Evolutionary conservation across 2,888 invertebrate genomes (phyloP).

Genomic region (Hirtodrosophila duncani): DNA sequence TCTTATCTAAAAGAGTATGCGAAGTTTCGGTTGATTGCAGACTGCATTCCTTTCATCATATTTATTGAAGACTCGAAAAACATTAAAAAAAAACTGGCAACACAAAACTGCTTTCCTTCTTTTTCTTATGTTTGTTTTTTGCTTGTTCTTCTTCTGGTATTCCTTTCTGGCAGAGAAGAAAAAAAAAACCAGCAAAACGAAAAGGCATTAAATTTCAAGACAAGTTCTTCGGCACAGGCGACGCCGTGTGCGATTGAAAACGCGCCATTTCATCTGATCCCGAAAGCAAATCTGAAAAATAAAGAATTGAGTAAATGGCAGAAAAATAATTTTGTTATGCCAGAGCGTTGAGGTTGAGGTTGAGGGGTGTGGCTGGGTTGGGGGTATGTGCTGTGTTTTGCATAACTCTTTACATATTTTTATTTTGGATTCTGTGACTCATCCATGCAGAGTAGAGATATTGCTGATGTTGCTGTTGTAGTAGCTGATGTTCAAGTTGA

Average conservation of each 20-base stretch:
- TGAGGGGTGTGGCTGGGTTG: too few species aligned
- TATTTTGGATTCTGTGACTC: constrained; percentile 59
- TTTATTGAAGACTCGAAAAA: too few species aligned
- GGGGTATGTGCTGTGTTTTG: constrained; percentile 28
- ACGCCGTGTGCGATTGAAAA: constrained; percentile 23
- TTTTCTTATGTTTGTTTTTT: not conserved
- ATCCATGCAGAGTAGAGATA: too few species aligned
- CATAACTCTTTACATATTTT: constrained; percentile 55
- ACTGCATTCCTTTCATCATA: too few species aligned
- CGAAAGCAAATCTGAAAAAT: not conserved
- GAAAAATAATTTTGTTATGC: too few species aligned
- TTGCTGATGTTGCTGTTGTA: constrained; percentile 17
- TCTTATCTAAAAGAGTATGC: too few species aligned
- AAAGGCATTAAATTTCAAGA: constrained; percentile 32
- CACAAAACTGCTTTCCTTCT: too few species aligned
- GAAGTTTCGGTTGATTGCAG: too few species aligned
- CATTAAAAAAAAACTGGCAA: too few species aligned
- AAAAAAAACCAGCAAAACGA: too few species aligned
- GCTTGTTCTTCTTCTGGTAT: not conserved
- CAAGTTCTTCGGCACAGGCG: constrained; percentile 11
- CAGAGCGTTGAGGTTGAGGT: too few species aligned
- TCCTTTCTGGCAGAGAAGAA: constrained; percentile 6
- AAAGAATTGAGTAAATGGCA: too few species aligned
- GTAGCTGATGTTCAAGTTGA: not conserved
- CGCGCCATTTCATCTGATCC: constrained; percentile 12